Evolutionary conservation across 2,113 vertebrate genomes (phyloP).

Genomic region (Sapayoa aenigma): DNA sequence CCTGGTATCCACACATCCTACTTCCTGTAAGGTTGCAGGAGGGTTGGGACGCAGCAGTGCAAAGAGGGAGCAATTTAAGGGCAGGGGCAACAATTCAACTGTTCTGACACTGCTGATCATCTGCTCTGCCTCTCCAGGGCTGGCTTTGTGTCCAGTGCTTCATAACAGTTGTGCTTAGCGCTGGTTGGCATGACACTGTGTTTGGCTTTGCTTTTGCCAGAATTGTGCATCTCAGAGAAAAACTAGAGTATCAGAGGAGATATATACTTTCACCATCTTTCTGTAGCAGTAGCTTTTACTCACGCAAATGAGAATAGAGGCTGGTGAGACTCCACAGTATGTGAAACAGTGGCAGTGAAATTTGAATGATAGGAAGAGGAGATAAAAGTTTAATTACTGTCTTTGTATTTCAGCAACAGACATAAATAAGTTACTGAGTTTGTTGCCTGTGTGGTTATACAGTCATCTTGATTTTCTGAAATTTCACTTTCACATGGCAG

Average conservation of each 20-base stretch:
- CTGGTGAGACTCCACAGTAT: background rate
- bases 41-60: background rate
- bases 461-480: background rate
- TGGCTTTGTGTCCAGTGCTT: background rate
- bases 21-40: background rate
- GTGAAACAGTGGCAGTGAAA: background rate
- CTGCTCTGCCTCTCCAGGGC: background rate
- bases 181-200: background rate
- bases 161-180: accelerated
- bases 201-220: background rate
- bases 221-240: background rate
- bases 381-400: background rate
- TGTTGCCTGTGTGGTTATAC: background rate
- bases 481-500: background rate
- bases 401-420: background rate
- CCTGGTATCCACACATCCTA: background rate
- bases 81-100: background rate
- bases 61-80: background rate
- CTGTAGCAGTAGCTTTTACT: background rate
- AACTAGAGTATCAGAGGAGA: background rate
- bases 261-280: accelerated
- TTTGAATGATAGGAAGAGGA: background rate
- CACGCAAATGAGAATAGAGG: background rate
- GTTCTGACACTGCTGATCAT: accelerated
- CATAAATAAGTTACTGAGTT: background rate